Evolutionary conservation across 2,113 vertebrate species (phyloP), one percentile per base, ranked within the genome.

Genomic region (Zosterops pallidus): DNA sequence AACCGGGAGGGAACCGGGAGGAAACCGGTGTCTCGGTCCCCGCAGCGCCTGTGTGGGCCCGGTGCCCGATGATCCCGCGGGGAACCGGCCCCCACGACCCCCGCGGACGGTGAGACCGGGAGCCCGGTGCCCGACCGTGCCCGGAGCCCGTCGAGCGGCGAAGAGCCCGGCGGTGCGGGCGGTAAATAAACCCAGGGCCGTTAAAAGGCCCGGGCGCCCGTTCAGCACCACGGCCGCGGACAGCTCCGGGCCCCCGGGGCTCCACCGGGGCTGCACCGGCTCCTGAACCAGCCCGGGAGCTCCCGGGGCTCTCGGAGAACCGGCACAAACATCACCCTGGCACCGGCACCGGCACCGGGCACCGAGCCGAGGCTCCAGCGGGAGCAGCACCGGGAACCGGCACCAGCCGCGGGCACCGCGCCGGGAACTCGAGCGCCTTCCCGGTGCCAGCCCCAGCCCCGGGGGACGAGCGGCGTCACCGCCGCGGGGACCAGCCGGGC

Each of bases 161-260:
- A 16, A 5, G 57, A 92, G 47, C 5, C 35, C 78, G 53, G 68
- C 44, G 47, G 14, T 0, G 10, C 8, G 31, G 33, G 5, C 37
- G 31, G 57, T 37, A 6, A 77, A 81, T 2, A 14, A 11, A 90
- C 10, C 19, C 33, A 22, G 2, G 28, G n/a, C 49, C 64, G 37
- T 49, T 71, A 1, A 42, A 14, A 4, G 24, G 50, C 50, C 59
- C 24, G 9, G 16, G 44, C 1, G 2, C 7, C 22, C 37, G 53
- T 87, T 94, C 94, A 95, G 94, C 90, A 95, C 90, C 83, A 31
- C 39, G 2, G 79, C 6, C 0, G 83, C 16, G 90, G 90, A 95
- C 86, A 95, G 92, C 86, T 94, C 62, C 86, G 82, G 94, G 77
- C 57, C 55, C 4, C 26, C n/a, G 1, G n/a, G 23, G 59, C 33